A percentile compares a stretch with the other conserved stretches of the same genome.
These are phyloP conservation scores for Psilopogon haemacephalus DNA, from an alignment of 2,113 vertebrate genomes.

Conservation along the genomic window DNA sequence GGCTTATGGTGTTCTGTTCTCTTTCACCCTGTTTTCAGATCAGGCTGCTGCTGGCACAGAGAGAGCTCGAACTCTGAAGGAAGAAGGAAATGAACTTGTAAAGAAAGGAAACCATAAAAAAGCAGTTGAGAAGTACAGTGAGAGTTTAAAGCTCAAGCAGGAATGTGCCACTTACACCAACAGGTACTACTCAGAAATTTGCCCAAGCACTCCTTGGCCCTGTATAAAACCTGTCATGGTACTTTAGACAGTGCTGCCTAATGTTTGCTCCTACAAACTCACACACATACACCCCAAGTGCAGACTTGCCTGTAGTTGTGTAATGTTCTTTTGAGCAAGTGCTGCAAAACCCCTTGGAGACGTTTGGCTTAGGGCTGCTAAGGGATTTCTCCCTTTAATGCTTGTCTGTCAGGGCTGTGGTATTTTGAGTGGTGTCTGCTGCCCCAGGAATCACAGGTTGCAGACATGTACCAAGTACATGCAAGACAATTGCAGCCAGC, in stretches of 20 bases:
- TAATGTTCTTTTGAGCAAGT: neutral
- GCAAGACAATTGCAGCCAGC: neutral
- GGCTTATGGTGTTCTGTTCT: neutral
- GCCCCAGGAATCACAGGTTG: neutral
- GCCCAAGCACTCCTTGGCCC: neutral
- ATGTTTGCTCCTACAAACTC: neutral
- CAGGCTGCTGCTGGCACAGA: constrained; percentile 67
- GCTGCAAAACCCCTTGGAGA: neutral
- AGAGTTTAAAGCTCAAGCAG: constrained; percentile 81
- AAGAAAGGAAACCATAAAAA: constrained; percentile 88
- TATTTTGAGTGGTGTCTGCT: neutral
- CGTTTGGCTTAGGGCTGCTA: neutral
- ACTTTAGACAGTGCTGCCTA: neutral
- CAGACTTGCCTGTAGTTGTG: neutral
- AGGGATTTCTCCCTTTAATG: neutral
- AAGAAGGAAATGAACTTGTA: constrained; percentile 91
- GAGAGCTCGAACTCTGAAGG: constrained; percentile 82
- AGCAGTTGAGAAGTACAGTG: constrained; percentile 90
- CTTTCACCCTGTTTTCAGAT: constrained; percentile 46
- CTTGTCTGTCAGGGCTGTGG: neutral
- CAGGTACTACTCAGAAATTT: constrained; percentile 76
- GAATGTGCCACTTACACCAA: constrained; percentile 90
- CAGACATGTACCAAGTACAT: neutral
- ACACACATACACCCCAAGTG: neutral
- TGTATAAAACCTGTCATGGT: neutral